Evolutionary conservation across 2,888 invertebrate genomes (phyloP).

Genomic region (Perizoma affinitatum): DNA sequence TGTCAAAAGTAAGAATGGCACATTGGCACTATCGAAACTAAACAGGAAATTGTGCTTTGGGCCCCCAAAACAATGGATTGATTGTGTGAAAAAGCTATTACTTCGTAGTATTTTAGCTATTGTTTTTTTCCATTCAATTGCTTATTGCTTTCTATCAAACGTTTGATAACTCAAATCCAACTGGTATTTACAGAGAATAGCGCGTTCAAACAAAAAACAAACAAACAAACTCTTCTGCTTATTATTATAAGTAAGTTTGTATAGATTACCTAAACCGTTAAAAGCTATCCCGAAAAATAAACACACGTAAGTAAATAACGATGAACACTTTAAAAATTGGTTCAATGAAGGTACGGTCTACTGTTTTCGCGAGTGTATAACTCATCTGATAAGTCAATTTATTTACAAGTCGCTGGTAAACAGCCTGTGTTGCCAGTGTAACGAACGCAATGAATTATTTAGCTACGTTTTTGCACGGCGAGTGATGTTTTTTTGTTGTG

Average conservation of each 20-base stretch:
- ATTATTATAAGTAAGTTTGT: too few species aligned
- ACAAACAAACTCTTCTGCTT: too few species aligned
- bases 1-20: constrained; percentile 24
- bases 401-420: constrained; percentile 23
- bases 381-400: constrained; percentile 28
- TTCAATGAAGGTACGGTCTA: not conserved
- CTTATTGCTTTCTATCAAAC: too few species aligned
- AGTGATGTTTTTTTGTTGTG: constrained; percentile 12
- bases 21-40: constrained; percentile 1
- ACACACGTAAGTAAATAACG: not conserved
- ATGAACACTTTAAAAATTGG: too few species aligned
- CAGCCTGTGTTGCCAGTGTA: constrained; percentile 30
- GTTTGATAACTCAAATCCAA: too few species aligned
- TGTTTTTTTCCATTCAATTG: too few species aligned
- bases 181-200: too few species aligned
- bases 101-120: too few species aligned
- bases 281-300: constrained; percentile 1
- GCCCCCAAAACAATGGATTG: too few species aligned
- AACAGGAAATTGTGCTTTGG: constrained; percentile 3
- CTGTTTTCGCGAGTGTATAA: constrained; percentile 8
- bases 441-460: constrained; percentile 39
- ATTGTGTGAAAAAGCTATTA: too few species aligned
- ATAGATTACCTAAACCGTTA: not conserved
- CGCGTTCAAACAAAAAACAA: too few species aligned
- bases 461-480: constrained; percentile 30